Base-by-base conservation (phyloP, 2,888 invertebrate genomes). In the Dasysyrphus albostriatus region DNA sequence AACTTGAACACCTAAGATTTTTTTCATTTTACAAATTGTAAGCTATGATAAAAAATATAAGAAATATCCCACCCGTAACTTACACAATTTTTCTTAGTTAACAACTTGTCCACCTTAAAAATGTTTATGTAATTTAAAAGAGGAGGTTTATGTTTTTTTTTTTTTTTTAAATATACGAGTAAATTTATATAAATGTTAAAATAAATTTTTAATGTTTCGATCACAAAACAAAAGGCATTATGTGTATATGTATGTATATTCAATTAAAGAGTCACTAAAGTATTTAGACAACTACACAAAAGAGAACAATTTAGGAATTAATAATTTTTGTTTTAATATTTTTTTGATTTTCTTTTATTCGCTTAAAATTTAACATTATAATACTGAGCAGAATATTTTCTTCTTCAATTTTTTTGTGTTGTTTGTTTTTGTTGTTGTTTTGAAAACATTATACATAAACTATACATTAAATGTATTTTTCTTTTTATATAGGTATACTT, bases 301-400 rank as follows among this genome's bases (percentile, higher is more conserved):
- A 78, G 24, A 76, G 74, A 47, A 59, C 34, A 47, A 61, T 75
- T 54, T 63, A 67, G 34, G 19, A 67, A 67, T 51, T 42, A 34
- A 34, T 47, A 47, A 42, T 65, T 47, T 65, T 74, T 54, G 37
- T 75, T 16, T 42, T 54, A 42, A 49, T 32, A 32, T 73, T 77
- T 49, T 74, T 54, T 74, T 61, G 34, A 49, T 69, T 69, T 69
- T 69, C 54, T 24, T 47, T 80, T 77, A 73, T 78, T 90, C 90
- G 89, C 91, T 91, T 92, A 91, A 91, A 89, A 90, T 89, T 92
- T 91, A 91, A 91, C 89, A 91, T 91, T 91, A 91, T 92, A 92
- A 92, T 92, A 92, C 92, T 92, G 92, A 92, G 91, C 92, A 91
- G 90, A 91, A 91, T 90, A 89, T 84, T 88, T 88, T 81, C 82